Evolutionary conservation across 2,888 invertebrate species (phyloP).

Genomic region (Venusia cambrica): DNA sequence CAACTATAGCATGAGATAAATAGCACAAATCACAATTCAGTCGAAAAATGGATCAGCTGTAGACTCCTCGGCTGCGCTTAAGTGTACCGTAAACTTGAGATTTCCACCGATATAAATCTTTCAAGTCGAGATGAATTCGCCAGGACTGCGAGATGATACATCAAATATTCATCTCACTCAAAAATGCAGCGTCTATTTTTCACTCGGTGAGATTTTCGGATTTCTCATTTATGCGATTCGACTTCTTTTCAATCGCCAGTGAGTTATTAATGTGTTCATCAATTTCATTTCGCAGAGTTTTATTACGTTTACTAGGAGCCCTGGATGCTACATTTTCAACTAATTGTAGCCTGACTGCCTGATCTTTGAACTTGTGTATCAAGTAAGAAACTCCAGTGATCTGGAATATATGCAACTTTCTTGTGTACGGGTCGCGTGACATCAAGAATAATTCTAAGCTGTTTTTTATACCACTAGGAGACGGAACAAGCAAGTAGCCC

Average conservation of each 20-base stretch:
- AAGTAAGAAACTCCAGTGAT: too few species aligned
- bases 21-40: too few species aligned
- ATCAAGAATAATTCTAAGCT: too few species aligned
- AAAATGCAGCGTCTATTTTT: slow-evolving; percentile 71
- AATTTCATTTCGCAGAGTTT: slow-evolving; percentile 2
- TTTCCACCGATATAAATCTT: slow-evolving; percentile 73
- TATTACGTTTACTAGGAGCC: slow-evolving; percentile 4
- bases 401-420: too few species aligned
- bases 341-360: too few species aligned
- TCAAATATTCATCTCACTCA: slow-evolving; percentile 71
- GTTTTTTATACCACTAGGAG: too few species aligned
- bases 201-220: slow-evolving; percentile 44
- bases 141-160: slow-evolving; percentile 70
- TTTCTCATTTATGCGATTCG: slow-evolving; percentile 35
- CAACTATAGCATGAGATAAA: too few species aligned
- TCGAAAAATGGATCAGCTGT: slow-evolving; percentile 7
- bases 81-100: slow-evolving; percentile 55
- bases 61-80: slow-evolving; percentile 5
- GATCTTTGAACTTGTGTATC: too few species aligned
- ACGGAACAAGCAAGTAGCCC: too few species aligned
- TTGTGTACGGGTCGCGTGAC: too few species aligned
- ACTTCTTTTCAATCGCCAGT: slow-evolving; percentile 31
- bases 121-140: slow-evolving; percentile 70
- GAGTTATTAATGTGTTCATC: slow-evolving; percentile 26
- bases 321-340: too few species aligned